phyloP scores from a whole-genome alignment of 2,113 vertebrate species.

The Xyliphius kryptos region DNA sequence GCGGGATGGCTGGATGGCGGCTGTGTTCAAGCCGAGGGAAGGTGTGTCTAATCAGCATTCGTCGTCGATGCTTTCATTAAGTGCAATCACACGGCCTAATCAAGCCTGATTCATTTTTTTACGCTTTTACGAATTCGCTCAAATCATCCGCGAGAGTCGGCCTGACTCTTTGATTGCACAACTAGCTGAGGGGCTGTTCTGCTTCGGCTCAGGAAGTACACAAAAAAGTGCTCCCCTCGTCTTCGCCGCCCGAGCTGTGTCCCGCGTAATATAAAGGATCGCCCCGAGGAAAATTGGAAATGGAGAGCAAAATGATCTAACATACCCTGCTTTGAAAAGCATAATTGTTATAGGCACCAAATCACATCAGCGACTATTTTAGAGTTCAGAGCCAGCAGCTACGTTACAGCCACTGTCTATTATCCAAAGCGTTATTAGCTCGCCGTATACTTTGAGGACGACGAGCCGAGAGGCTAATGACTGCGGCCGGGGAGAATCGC shows the following conservation, averaged over 20 bases:
- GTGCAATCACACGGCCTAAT: constrained; percentile 67
- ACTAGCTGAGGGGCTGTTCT: constrained; percentile 50
- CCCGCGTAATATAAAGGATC: constrained; percentile 41
- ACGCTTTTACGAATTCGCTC: constrained; percentile 57
- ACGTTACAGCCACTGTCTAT: constrained; percentile 43
- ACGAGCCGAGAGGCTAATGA: constrained; percentile 29
- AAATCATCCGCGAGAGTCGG: constrained; percentile 52
- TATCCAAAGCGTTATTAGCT: constrained; percentile 41
- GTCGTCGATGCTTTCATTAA: constrained; percentile 57
- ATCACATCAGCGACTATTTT: constrained; percentile 46
- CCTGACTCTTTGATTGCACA: constrained; percentile 60
- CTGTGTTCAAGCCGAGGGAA: constrained; percentile 24
- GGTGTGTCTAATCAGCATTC: constrained; percentile 57
- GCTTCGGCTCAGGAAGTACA: constrained; percentile 28
- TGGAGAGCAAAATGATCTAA: constrained; percentile 39
- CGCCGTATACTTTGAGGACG: constrained; percentile 24
- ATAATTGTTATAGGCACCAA: constrained; percentile 43
- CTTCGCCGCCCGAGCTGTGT: constrained; percentile 25
- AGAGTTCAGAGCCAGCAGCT: constrained; percentile 44
- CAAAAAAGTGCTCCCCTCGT: constrained; percentile 7
- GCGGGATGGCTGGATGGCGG: constrained; percentile 34
- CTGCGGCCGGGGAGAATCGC: constrained; percentile 22
- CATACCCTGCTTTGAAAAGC: constrained; percentile 39
- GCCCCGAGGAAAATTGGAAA: constrained; percentile 38
- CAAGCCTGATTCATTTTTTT: constrained; percentile 64